Conservation (phyloP, 1,140 invertebrate species). For the Drosophila nigrodunni region DNA sequence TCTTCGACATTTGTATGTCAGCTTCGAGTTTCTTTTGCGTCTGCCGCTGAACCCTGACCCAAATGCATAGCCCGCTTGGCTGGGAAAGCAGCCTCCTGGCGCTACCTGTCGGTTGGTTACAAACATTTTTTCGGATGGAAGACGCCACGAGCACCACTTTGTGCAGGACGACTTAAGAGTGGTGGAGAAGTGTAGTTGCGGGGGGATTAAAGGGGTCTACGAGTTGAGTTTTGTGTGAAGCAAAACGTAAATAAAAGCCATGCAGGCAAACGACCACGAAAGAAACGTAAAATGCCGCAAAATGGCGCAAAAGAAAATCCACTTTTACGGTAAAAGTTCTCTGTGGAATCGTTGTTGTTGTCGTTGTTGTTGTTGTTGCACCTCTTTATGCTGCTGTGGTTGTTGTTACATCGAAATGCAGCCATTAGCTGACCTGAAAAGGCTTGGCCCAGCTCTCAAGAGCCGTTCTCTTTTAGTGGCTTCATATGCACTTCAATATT, state of each 20-base stretch:
- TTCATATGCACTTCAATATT: constrained; percentile 72
- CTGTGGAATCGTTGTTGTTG: constrained; percentile 37
- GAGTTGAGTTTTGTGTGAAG: constrained; percentile 65
- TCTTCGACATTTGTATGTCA: constrained; percentile 63
- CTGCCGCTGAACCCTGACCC: constrained; percentile 67
- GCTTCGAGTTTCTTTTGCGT: constrained; percentile 50
- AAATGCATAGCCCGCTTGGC: constrained; percentile 33
- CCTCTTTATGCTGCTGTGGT: constrained; percentile 33
- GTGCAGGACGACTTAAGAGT: constrained; percentile 51
- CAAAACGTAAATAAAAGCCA: constrained; percentile 74
- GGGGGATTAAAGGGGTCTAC: not conserved
- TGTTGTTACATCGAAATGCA: constrained; percentile 59
- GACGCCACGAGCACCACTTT: constrained; percentile 75
- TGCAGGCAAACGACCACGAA: constrained; percentile 60
- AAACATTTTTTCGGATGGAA: constrained; percentile 80
- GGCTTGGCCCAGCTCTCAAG: constrained; percentile 41
- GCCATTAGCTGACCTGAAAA: constrained; percentile 78
- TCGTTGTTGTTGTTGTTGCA: constrained; percentile 31
- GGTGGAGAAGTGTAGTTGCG: constrained; percentile 11
- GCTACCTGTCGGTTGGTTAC: constrained; percentile 53
- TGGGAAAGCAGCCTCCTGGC: constrained; percentile 15
- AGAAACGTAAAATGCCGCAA: constrained; percentile 76
- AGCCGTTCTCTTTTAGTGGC: constrained; percentile 51
- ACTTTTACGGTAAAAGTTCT: constrained; percentile 74
- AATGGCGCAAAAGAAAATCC: constrained; percentile 76